Percentiles rank a stretch among this genome's conserved stretches.
Evolutionary conservation across 1,140 invertebrate genomes (phyloP).

Genomic region (Drosophila guanche): DNA sequence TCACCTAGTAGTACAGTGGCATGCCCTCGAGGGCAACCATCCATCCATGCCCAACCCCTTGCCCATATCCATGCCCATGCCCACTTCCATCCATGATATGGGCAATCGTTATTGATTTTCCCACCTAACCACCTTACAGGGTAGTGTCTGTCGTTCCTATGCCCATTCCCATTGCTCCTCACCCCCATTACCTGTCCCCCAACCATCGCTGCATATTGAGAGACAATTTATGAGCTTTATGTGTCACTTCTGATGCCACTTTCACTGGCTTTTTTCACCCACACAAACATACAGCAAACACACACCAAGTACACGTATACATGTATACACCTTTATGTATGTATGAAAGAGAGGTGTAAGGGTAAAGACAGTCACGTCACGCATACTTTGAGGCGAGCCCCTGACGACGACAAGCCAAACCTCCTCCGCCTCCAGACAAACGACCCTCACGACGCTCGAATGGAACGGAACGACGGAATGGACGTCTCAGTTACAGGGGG

Average conservation of each 20-base stretch:
- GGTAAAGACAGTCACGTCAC: slow-evolving; percentile 38
- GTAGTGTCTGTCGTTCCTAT: no score
- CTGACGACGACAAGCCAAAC: no score
- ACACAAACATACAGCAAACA: slow-evolving; percentile 19
- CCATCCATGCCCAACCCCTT: slow-evolving; percentile 1
- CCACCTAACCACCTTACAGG: slow-evolving; percentile 14
- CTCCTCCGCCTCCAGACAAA: slow-evolving; percentile 1
- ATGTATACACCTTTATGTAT: not conserved
- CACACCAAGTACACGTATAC: slow-evolving; percentile 9
- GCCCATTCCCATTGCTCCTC: no score
- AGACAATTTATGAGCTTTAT: slow-evolving; percentile 80
- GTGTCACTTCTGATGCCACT: slow-evolving; percentile 80
- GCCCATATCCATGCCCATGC: not conserved
- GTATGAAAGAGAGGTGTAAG: no score
- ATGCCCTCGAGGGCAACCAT: slow-evolving; percentile 25
- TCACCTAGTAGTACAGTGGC: slow-evolving; percentile 17
- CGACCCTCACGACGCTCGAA: slow-evolving; percentile 27
- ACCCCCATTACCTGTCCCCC: not conserved
- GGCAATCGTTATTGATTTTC: slow-evolving; percentile 75
- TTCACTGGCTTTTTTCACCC: slow-evolving; percentile 57
- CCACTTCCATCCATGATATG: slow-evolving; percentile 19
- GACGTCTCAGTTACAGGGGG: slow-evolving; percentile 67
- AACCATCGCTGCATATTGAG: slow-evolving; percentile 59
- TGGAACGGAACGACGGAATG: slow-evolving; percentile 26
- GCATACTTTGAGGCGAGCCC: slow-evolving; percentile 35